These are phyloP conservation scores for Laspeyria flexula DNA, from an alignment of 2,888 invertebrate genomes.

Conservation along the genomic window DNA sequence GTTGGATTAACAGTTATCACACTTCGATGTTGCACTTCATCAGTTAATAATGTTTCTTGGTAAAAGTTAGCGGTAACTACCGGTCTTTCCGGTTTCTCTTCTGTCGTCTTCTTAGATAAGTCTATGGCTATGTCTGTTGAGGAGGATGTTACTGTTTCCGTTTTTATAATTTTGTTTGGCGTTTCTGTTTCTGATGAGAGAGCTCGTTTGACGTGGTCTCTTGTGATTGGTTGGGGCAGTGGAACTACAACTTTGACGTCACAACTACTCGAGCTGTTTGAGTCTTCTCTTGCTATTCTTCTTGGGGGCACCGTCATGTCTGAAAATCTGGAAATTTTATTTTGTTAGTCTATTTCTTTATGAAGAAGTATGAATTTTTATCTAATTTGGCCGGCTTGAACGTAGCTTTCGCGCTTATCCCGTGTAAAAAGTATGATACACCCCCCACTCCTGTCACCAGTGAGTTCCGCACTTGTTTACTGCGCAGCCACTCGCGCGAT, in stretches of 20 bases:
- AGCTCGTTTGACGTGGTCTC: slow-evolving; percentile 53
- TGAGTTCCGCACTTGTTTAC: too few relatives aligned
- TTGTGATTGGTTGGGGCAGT: slow-evolving; percentile 31
- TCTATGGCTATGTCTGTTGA: slow-evolving; percentile 68
- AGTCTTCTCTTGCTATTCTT: slow-evolving; percentile 70
- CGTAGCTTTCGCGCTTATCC: too few relatives aligned
- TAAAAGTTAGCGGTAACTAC: slow-evolving; percentile 74
- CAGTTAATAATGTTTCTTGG: slow-evolving; percentile 70
- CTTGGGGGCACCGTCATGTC: slow-evolving; percentile 64
- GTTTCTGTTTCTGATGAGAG: slow-evolving; percentile 57
- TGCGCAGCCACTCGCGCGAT: too few relatives aligned
- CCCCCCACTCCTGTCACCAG: too few relatives aligned
- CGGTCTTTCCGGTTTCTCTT: slow-evolving; percentile 55
- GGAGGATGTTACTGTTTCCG: slow-evolving; percentile 57
- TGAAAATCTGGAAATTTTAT: slow-evolving; percentile 58
- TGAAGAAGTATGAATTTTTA: too few relatives aligned
- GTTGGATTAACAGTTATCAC: slow-evolving; percentile 76
- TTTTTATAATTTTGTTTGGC: slow-evolving; percentile 45
- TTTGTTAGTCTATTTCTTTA: neutral
- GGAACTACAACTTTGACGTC: slow-evolving; percentile 43
- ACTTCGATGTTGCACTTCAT: slow-evolving; percentile 65
- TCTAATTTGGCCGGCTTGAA: too few relatives aligned
- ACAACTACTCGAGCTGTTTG: slow-evolving; percentile 72
- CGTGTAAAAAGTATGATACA: too few relatives aligned
- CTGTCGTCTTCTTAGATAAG: slow-evolving; percentile 60